Conservation (phyloP, 2,888 invertebrate genomes). For the Troides oblongomaculatus region DNA sequence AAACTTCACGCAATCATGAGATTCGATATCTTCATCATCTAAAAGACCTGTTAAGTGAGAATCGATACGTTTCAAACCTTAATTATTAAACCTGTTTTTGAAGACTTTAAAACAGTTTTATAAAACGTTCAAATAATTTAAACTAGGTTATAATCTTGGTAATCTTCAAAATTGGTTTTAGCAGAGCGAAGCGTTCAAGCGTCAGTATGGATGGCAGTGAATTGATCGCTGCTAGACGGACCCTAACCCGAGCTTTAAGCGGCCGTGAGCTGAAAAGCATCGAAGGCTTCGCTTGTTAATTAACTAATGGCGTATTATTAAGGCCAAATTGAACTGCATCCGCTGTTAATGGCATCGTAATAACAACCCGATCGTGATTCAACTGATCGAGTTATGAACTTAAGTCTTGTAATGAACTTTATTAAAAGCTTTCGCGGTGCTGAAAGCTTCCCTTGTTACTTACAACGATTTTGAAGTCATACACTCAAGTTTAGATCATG, state of each 20-base stretch:
- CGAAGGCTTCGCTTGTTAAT: neutral
- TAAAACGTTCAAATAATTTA: neutral
- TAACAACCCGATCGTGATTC: neutral
- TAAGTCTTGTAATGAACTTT: no score
- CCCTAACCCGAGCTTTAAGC: conserved; percentile 1
- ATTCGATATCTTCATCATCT: no score
- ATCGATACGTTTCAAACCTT: no score
- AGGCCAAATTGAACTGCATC: conserved; percentile 3
- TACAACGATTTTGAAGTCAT: no score
- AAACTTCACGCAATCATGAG: no score
- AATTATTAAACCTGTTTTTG: no score
- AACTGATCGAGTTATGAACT: no score
- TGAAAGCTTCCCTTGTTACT: no score
- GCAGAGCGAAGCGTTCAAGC: neutral
- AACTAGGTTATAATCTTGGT: conserved; percentile 1
- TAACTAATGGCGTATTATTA: conserved; percentile 8
- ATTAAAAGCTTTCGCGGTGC: no score
- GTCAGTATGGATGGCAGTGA: neutral
- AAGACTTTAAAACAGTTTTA: no score
- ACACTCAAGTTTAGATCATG: no score
- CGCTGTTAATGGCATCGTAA: neutral
- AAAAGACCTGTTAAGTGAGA: no score
- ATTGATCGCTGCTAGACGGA: conserved; percentile 1
- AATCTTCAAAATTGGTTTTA: neutral
- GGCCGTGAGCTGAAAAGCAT: neutral